Evolutionary conservation across 2,797 vertebrate species (phyloP).

Genomic region (Lepus townsendii): DNA sequence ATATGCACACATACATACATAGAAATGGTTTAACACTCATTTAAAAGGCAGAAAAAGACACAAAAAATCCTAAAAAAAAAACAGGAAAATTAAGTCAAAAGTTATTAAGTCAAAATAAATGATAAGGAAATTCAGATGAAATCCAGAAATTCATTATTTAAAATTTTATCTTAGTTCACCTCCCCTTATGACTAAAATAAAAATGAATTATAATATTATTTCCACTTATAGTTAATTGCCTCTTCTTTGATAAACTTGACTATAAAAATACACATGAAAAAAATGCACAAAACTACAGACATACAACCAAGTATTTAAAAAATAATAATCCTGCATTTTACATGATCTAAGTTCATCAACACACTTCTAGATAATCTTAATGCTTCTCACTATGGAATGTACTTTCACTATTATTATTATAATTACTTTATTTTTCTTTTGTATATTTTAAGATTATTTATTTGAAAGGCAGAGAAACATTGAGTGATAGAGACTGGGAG

Average conservation of each 20-base stretch:
- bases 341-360: neutral
- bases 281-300: neutral
- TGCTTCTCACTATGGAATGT: neutral
- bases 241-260: neutral
- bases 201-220: neutral
- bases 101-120: neutral
- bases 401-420: neutral
- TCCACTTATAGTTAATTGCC: neutral
- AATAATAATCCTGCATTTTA: neutral
- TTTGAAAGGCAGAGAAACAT: no score
- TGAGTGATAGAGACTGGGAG: no score
- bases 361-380: neutral
- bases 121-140: neutral
- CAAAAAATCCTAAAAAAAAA: neutral
- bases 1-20: neutral
- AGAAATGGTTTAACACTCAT: neutral
- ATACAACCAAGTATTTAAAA: neutral
- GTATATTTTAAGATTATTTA: no score
- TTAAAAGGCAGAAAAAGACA: neutral
- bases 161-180: neutral
- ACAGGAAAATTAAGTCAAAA: neutral
- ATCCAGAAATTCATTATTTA: neutral
- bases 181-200: neutral
- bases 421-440: no score
- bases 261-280: neutral